These are phyloP conservation scores for Mus musculus DNA, from an alignment of 2,113 vertebrate species.

Conservation along the genomic window DNA sequence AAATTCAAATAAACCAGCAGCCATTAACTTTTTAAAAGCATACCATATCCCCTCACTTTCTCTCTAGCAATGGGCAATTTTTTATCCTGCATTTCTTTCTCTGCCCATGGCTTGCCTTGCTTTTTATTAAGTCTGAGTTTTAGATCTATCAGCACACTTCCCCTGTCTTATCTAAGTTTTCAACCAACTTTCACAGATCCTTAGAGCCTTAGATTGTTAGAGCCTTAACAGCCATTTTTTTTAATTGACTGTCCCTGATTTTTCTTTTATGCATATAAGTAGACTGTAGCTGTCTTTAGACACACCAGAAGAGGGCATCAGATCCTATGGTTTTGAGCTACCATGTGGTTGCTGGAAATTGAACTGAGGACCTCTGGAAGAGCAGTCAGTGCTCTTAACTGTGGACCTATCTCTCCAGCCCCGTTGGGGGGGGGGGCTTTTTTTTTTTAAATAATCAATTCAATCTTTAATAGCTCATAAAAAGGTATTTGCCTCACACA, in stretches of 20 bases:
- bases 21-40: not conserved
- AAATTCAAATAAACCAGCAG: conserved; percentile 2
- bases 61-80: not conserved
- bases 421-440: too few species aligned
- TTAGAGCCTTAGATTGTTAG: not conserved
- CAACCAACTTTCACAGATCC: not conserved
- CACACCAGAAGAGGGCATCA: too few species aligned
- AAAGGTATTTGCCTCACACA: not conserved
- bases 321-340: too few species aligned
- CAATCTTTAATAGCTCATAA: not conserved
- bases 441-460: not conserved
- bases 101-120: not conserved
- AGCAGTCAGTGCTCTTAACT: too few species aligned
- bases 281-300: too few species aligned
- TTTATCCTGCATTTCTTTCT: not conserved
- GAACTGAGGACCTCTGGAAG: too few species aligned
- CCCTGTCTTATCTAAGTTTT: not conserved
- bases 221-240: not conserved
- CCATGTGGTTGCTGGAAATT: too few species aligned
- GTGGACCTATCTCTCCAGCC: too few species aligned
- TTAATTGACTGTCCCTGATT: not conserved
- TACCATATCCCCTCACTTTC: not conserved
- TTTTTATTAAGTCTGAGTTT: not conserved
- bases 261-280: not conserved
- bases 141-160: not conserved